Base-by-base conservation (phyloP, 2,888 invertebrate species). In the Drosophila ezoana region DNA sequence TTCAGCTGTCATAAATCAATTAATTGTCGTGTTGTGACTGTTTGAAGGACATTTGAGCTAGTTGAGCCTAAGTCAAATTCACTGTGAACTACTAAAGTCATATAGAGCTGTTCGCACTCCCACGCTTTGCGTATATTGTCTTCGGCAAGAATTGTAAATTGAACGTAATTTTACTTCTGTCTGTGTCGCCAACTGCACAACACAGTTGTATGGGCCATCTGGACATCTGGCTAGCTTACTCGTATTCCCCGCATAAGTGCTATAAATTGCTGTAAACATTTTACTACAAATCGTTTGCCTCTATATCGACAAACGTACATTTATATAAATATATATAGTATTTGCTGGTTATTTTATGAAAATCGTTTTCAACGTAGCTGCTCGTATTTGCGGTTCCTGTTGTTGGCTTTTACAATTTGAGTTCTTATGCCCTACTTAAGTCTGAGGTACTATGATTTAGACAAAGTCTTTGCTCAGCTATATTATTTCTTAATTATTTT, bases 241-340 rank as follows among this genome's bases (percentile, higher is more conserved):
- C n/a, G 23, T 23, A 33, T 32, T 48, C 47, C 13, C 14, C 28
- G 45, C 41, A 51, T 41, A 67, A 72, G 44, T 56, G 41, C 43
- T 37, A 56, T 71, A 73, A 73, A 70, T 71, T 71, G 65, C 48
- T 71, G 71, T 58, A 52, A 64, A 56, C 77, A 76, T 73, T 59
- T 70, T 45, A 69, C 53, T 69, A 49, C 41, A 62, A 72, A 58
- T 48, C 54, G 48, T 37, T 43, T 23, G 11, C 41, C 41, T 16
- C 14, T 32, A 32, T 16, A 4, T 33, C 32, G 14, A 9, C 18
- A 54, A 35, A 28, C n/a, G 32, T 18, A 44, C 35, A 38, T 8
- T 8, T 40, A 10, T 16, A 3, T 16, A 1, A 8, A 14, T 38
- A 38, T 38, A 38, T 14, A 9, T 14, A 14, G n/a, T 53, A 56